These are phyloP conservation scores for cat (Felis catus) DNA, from an alignment of 2,113 vertebrate species.

Conservation along the genomic window DNA sequence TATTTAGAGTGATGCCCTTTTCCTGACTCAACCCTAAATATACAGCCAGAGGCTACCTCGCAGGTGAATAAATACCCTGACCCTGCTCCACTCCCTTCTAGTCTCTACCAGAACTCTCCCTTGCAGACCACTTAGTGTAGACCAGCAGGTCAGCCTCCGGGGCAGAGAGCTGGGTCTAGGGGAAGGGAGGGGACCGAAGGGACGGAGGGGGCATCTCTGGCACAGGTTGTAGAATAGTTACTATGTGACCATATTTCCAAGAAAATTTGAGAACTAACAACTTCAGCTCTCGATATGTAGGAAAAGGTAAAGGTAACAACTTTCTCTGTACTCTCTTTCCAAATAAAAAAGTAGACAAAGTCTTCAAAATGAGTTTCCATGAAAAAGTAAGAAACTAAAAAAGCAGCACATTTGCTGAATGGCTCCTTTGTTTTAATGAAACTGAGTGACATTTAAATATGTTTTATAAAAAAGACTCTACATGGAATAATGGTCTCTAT, in stretches of 20 bases:
- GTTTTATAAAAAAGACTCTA: background rate
- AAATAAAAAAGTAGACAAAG: background rate
- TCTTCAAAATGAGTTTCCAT: background rate
- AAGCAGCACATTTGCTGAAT: background rate
- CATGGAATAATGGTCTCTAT: background rate
- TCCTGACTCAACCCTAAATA: background rate
- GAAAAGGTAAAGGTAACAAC: background rate
- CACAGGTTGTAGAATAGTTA: background rate
- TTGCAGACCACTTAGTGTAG: background rate
- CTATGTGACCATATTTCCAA: background rate
- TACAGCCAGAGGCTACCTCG: background rate
- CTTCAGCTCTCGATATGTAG: background rate
- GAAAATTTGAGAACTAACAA: slow-evolving; percentile 5
- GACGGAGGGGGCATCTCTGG: background rate
- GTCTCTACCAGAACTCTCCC: background rate
- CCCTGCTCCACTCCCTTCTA: rapidly evolving
- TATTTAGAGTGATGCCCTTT: background rate
- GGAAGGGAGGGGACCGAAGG: background rate
- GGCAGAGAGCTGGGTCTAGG: background rate
- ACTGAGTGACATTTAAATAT: background rate
- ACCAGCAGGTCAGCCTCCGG: background rate
- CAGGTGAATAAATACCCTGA: background rate
- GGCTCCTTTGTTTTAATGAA: slow-evolving; percentile 18
- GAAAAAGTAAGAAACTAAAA: background rate
- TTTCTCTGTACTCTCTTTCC: background rate